Percentiles rank a stretch among this genome's conserved stretches.
Evolutionary conservation across 1,140 invertebrate genomes (phyloP).

Genomic region (Diabrotica virgifera): DNA sequence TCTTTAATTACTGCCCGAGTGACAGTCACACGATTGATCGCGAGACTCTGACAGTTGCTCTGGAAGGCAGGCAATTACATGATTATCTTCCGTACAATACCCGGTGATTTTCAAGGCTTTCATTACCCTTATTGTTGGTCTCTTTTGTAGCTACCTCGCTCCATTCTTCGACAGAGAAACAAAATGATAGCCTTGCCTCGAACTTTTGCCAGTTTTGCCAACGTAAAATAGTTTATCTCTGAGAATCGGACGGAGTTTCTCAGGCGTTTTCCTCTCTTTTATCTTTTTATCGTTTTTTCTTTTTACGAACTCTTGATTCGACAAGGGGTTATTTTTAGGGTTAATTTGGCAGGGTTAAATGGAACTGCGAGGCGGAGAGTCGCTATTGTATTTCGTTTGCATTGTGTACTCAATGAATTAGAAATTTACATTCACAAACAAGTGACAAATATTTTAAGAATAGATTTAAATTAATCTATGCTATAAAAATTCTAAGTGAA

Average conservation of each 20-base stretch:
- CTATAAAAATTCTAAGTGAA: no score
- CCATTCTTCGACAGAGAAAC: slow-evolving; percentile 21
- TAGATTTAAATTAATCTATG: no score
- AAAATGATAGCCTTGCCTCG: slow-evolving; percentile 28
- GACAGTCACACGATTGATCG: slow-evolving; percentile 32
- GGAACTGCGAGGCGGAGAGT: background rate
- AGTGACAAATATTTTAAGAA: no score
- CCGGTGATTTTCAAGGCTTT: slow-evolving; percentile 43
- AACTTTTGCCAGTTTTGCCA: slow-evolving; percentile 22
- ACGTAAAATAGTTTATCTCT: slow-evolving; percentile 22
- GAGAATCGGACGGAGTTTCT: slow-evolving; percentile 11
- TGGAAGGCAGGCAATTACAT: slow-evolving; percentile 38
- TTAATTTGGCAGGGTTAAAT: slow-evolving; percentile 17
- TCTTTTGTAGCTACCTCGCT: slow-evolving; percentile 32
- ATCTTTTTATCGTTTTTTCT: slow-evolving; percentile 17
- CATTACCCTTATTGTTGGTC: slow-evolving; percentile 44
- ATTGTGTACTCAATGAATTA: no score
- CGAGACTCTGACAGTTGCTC: slow-evolving; percentile 34
- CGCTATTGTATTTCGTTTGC: no score
- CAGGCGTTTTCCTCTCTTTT: slow-evolving; percentile 18
- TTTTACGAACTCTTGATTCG: slow-evolving; percentile 17
- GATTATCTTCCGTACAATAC: slow-evolving; percentile 41
- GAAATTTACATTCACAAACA: no score
- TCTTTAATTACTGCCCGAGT: slow-evolving; percentile 32
- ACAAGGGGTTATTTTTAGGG: slow-evolving; percentile 22